Evolutionary conservation across 2,888 invertebrate genomes (phyloP).

Genomic region (Sepiola atlantica): DNA sequence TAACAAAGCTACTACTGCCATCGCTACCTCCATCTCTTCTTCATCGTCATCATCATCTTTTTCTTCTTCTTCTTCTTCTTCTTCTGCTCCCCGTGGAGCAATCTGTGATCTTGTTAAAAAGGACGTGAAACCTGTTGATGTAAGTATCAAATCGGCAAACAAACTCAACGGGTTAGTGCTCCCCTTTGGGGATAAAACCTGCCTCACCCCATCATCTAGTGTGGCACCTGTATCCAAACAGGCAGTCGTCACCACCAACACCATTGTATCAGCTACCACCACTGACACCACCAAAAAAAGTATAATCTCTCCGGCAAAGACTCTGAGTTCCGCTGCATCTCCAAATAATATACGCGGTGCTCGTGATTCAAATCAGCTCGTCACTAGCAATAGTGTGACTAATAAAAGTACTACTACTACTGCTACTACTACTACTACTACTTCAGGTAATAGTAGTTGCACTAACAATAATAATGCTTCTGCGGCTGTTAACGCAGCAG

Average conservation of each 20-base stretch:
- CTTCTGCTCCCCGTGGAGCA: neutral
- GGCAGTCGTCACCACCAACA: slow-evolving; percentile 15
- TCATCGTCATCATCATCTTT: neutral
- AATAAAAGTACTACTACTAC: neutral
- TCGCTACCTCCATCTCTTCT: neutral
- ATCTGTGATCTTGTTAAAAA: neutral
- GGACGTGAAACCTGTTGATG: neutral
- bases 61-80: neutral
- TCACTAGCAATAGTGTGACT: slow-evolving; percentile 2
- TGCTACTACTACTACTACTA: neutral
- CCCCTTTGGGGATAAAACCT: neutral
- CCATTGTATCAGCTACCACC: slow-evolving; percentile 23
- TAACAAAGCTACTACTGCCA: neutral
- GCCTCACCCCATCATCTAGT: neutral
- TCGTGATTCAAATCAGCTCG: neutral
- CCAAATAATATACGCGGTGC: neutral
- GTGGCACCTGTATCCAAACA: neutral
- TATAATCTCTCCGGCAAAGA: slow-evolving; percentile 32
- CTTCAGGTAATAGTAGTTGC: neutral
- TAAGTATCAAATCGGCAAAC: neutral
- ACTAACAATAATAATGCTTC: slow-evolving; percentile 18
- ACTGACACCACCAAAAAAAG: slow-evolving; percentile 32
- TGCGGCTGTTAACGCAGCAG: neutral
- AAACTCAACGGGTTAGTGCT: slow-evolving; percentile 33
- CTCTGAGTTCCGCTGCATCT: neutral